A percentile compares a stretch with the other conserved stretches of the same genome.
phyloP scores from a whole-genome alignment of 2,888 invertebrate species.

The Phlogophora meticulosa region DNA sequence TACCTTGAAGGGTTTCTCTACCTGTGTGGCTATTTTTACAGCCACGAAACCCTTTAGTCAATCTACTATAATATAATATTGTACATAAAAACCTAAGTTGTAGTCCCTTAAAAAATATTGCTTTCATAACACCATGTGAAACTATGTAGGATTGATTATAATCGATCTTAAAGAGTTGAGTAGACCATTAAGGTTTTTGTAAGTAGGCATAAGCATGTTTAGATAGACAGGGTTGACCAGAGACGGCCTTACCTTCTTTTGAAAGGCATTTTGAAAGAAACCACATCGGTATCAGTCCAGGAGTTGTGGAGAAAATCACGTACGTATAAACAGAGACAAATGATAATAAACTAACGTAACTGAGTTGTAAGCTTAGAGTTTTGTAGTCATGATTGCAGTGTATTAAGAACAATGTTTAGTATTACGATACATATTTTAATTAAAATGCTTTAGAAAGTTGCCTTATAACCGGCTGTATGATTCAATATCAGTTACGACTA shows the following conservation, averaged over 20 bases:
- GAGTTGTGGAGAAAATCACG: conserved; percentile 30
- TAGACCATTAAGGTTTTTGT: conserved; percentile 16
- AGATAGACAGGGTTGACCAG: conserved; percentile 65
- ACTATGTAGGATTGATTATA: background rate
- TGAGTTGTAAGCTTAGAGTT: conserved; percentile 40
- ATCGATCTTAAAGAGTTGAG: conserved; percentile 13
- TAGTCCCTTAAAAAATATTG: conserved; percentile 1
- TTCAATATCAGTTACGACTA: conserved; percentile 29
- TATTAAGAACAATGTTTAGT: conserved; percentile 23
- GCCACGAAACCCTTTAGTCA: no score
- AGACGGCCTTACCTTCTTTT: conserved; percentile 63
- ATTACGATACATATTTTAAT: conserved; percentile 11
- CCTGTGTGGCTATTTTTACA: no score
- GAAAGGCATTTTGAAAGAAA: conserved; percentile 52
- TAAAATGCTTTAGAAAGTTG: conserved; percentile 49
- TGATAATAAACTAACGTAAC: conserved; percentile 44
- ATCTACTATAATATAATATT: no score
- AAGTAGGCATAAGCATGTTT: conserved; percentile 43
- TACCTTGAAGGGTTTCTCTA: no score
- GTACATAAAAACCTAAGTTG: background rate
- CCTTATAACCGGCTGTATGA: conserved; percentile 48
- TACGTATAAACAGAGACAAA: conserved; percentile 29
- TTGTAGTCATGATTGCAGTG: conserved; percentile 48
- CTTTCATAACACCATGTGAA: background rate
- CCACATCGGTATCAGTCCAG: conserved; percentile 27